Evolutionary conservation across 2,888 invertebrate species (phyloP).

Genomic region (Gnatocerus cornutus): DNA sequence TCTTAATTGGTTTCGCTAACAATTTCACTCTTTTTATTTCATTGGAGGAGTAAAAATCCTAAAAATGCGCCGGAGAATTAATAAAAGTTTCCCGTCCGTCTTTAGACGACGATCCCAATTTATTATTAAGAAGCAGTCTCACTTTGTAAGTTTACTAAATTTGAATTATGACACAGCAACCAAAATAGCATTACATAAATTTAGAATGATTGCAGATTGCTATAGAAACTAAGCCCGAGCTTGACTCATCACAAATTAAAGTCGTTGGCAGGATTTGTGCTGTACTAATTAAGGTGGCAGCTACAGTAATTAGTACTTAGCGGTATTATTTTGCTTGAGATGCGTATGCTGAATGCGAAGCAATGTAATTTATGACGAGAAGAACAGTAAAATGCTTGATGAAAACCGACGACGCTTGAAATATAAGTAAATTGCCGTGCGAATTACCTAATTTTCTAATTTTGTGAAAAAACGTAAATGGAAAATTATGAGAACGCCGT

Average conservation of each 20-base stretch:
- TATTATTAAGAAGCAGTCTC: no score
- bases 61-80: no score
- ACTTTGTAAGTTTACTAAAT: no score
- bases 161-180: neutral
- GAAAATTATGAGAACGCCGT: conserved; percentile 25
- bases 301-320: conserved; percentile 50
- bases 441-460: conserved; percentile 43
- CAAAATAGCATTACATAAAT: conserved; percentile 13
- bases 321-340: conserved; percentile 45
- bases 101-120: no score
- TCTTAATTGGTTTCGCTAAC: neutral
- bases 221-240: conserved; percentile 31
- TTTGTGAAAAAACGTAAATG: conserved; percentile 28
- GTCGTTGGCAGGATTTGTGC: conserved; percentile 45
- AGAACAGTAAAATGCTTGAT: conserved; percentile 32
- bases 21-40: neutral
- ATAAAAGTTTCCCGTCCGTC: no score
- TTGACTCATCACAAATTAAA: conserved; percentile 45
- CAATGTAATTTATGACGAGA: conserved; percentile 39
- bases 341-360: conserved; percentile 46
- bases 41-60: no score
- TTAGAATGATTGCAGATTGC: conserved; percentile 15
- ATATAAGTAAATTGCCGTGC: conserved; percentile 47
- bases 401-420: conserved; percentile 40
- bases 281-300: conserved; percentile 48